Percentiles rank a stretch among this genome's conserved stretches.
phyloP scores from a whole-genome alignment of 1,140 invertebrate species.

The Drosophila yakuba region DNA sequence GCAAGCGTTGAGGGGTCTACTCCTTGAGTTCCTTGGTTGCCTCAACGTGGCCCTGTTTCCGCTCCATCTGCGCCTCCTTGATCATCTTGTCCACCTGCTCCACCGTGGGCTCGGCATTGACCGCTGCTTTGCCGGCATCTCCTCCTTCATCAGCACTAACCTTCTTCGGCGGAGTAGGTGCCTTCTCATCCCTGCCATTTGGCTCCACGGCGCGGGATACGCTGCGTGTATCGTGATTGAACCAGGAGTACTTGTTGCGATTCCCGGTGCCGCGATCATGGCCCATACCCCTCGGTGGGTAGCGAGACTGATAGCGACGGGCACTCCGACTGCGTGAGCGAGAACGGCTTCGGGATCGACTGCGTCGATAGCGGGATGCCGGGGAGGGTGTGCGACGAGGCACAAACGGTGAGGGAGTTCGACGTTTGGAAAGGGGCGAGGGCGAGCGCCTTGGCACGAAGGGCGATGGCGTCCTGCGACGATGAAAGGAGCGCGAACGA shows the following conservation, averaged over 20 bases:
- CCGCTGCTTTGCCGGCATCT: slow-evolving; percentile 15
- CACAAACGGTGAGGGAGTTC: slow-evolving; percentile 44
- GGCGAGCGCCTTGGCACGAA: slow-evolving; percentile 47
- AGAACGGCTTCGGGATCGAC: slow-evolving; percentile 45
- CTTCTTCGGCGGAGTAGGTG: background rate
- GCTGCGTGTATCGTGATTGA: slow-evolving; percentile 11
- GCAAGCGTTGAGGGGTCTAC: background rate
- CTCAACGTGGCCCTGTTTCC: slow-evolving; percentile 84
- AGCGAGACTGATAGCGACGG: slow-evolving; percentile 33
- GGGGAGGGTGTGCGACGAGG: slow-evolving; percentile 53
- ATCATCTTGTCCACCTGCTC: too few species aligned
- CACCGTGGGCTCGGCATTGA: slow-evolving; percentile 58
- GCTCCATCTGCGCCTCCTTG: slow-evolving; percentile 84
- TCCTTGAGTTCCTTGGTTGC: slow-evolving; percentile 2
- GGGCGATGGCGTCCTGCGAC: slow-evolving; percentile 47
- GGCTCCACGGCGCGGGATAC: slow-evolving; percentile 8
- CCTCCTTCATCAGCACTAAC: slow-evolving; percentile 48
- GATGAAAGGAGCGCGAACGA: slow-evolving; percentile 55
- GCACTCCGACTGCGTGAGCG: slow-evolving; percentile 64
- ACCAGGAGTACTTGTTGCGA: slow-evolving; percentile 50
- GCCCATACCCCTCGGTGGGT: slow-evolving; percentile 34
- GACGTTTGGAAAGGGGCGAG: slow-evolving; percentile 43
- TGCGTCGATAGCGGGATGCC: slow-evolving; percentile 40
- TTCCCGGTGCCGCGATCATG: slow-evolving; percentile 36
- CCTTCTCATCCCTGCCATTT: slow-evolving; percentile 25